Base-by-base conservation (phyloP, 2,888 invertebrate genomes). In the Watsonalla binaria region DNA sequence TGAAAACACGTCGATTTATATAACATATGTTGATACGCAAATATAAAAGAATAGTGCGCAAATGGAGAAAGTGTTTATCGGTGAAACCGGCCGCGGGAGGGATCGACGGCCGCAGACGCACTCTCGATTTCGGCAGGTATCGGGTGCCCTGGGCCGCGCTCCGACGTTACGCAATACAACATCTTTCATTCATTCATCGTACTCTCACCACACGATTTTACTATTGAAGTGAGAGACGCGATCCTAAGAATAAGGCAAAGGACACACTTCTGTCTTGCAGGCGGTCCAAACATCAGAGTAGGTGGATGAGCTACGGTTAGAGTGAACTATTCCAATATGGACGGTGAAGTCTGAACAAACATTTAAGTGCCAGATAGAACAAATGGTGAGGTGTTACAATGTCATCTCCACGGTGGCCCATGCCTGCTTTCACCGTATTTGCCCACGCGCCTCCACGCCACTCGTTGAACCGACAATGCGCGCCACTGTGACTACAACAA, bases 81-180 rank as follows among this genome's bases (percentile, higher is more conserved):
- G 42, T 11, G 42, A 42, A 42, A 42, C 42, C 42, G 42, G 42
- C 42, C 42, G 42, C 42, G 42, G 42, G 24, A 24, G 24, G 24
- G 24, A 24, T 24, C 24, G 24, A 24, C 24, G 24, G 24, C 24
- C 24, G 24, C 24, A 4, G 24, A 24, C 64, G 61, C 80, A 82
- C 85, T 85, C 83, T 84, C 84, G 78, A 60, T 84, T 82, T 84
- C 83, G 71, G 74, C 65, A 60, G 66, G 58, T 56, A 62, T 52
- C 54, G 46, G 57, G 65, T 51, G 46, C 15, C 57, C 55, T 49
- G 59, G n/a, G 24, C 53, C 56, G 60, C 57, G 54, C 60, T 37
- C 59, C 65, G 68, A 74, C 54, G 46, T 46, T 35, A 52, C 47
- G 47, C 61, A 61, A 53, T 57, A 58, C 58, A 63, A 65, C 54